These are phyloP conservation scores for Atherinosoma microstoma DNA, from an alignment of 2,797 vertebrate genomes.

Conservation along the genomic window DNA sequence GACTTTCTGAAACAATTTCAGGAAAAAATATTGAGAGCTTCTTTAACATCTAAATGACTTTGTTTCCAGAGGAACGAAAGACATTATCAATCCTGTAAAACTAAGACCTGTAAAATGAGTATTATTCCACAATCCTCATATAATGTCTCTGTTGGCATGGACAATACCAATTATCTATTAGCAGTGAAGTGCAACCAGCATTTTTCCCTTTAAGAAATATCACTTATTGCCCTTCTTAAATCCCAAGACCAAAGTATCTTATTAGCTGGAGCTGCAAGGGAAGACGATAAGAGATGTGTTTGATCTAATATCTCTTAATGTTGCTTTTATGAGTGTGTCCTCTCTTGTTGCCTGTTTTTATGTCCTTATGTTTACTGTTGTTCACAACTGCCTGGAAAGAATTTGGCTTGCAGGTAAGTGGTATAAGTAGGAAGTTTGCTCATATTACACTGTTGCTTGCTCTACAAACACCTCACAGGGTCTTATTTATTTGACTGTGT, in stretches of 20 bases:
- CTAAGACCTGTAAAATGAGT: not conserved
- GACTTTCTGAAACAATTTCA: not conserved
- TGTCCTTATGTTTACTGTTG: slow-evolving; percentile 41
- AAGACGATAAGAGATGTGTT: slow-evolving; percentile 17
- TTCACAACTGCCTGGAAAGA: slow-evolving; percentile 21
- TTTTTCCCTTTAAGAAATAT: slow-evolving; percentile 5
- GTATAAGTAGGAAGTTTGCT: slow-evolving; percentile 34
- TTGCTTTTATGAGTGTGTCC: slow-evolving; percentile 34
- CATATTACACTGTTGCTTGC: slow-evolving; percentile 9
- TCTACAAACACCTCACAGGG: slow-evolving; percentile 11
- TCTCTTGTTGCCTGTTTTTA: slow-evolving; percentile 38
- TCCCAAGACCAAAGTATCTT: slow-evolving; percentile 18
- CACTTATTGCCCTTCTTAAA: slow-evolving; percentile 29
- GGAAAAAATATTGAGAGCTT: too few relatives aligned
- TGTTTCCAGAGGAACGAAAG: too few relatives aligned
- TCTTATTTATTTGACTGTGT: not conserved
- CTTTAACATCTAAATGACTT: too few relatives aligned
- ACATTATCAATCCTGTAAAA: too few relatives aligned
- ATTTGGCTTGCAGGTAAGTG: slow-evolving; percentile 24
- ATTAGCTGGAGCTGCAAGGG: slow-evolving; percentile 20
- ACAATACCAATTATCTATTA: slow-evolving; percentile 10
- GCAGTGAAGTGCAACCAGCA: not conserved
- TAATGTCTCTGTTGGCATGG: not conserved
- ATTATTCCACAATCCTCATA: not conserved
- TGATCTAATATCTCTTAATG: slow-evolving; percentile 45